Base-by-base conservation (phyloP, 2,888 invertebrate genomes). In the Allacma fusca region DNA sequence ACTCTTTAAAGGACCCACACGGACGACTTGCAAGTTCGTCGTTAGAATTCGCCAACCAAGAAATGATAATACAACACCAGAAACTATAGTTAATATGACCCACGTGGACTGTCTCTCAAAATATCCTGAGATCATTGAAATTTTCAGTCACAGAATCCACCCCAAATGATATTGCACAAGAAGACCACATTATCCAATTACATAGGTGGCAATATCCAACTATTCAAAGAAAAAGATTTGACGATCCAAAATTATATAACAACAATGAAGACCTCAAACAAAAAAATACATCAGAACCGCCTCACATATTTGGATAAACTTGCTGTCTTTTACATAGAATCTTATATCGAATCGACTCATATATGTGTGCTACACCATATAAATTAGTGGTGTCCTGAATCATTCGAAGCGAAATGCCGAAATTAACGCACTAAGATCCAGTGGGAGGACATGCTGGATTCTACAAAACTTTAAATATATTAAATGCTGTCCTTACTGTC, bases 1-100 rank as follows among this genome's bases (percentile, higher is more conserved):
- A 50, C 0, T 76, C 57, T 1, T 28, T 80, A 13, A 81, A 81
- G 43, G 79, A 80, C n/a, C 79, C 80, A 2, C 68, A 78, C 2
- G 78, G 79, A 1, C 23, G 79, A 29, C 57, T 84, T 16, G 81
- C 81, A 21, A 75, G 81, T 0, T 80, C 81, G 83, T 59, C 77
- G 1, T 40, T 83, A n/a, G 64, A 26, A 1, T 23, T 84, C 9
- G 80, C 82, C 68, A 59, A 34, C 13, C 83, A 77, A 26, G 76
- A 80, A 26, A 82, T 78, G 43, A 62, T 73, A 16, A 77, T 83
- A 0, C 16, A 26, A 7, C 76, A 83, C 62, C n/a, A 68, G 1
- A 50, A 44, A 12, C n/a, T n/a, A 81, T 81, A 12, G 26, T n/a
- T 19, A 34, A 64, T 5, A 69, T 75, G 7, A 5, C 44, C 9